Conservation (phyloP, 2,113 vertebrate species). For the Peromyscus polionotus region DNA sequence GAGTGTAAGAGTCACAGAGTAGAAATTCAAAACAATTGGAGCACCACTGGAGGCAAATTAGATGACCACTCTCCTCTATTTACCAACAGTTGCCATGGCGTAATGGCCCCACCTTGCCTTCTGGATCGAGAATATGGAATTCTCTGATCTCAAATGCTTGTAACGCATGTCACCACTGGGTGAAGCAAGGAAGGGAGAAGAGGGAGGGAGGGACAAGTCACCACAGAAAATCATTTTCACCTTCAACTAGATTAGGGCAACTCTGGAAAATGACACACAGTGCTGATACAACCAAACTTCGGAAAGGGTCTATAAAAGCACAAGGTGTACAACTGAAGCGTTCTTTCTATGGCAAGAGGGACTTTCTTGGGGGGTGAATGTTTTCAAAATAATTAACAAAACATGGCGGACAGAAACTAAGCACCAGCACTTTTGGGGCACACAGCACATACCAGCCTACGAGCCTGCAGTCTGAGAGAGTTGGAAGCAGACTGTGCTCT, state of each 20-base stretch:
- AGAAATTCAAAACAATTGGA: slow-evolving; percentile 66
- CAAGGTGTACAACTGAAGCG: background rate
- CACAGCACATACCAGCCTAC: background rate
- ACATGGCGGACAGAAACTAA: slow-evolving; percentile 1
- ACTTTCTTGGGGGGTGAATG: background rate
- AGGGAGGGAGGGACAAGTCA: background rate
- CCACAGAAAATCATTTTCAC: slow-evolving; percentile 51
- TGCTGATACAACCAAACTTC: background rate
- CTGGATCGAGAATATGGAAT: slow-evolving; percentile 67
- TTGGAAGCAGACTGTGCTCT: background rate
- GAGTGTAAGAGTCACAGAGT: background rate
- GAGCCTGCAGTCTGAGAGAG: background rate
- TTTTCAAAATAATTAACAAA: slow-evolving; percentile 56
- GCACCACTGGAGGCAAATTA: slow-evolving; percentile 23
- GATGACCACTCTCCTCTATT: slow-evolving; percentile 50
- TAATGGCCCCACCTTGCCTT: slow-evolving; percentile 63
- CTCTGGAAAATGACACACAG: slow-evolving; percentile 32
- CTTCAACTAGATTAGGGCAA: slow-evolving; percentile 42
- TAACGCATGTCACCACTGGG: background rate
- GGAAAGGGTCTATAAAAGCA: background rate
- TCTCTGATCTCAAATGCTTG: slow-evolving; percentile 62
- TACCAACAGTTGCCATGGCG: slow-evolving; percentile 60
- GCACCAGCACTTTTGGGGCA: background rate
- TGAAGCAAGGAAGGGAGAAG: background rate
- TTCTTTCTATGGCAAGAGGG: background rate